These are phyloP conservation scores for Silurus aristotelis DNA, from an alignment of 2,797 vertebrate genomes.

Conservation along the genomic window DNA sequence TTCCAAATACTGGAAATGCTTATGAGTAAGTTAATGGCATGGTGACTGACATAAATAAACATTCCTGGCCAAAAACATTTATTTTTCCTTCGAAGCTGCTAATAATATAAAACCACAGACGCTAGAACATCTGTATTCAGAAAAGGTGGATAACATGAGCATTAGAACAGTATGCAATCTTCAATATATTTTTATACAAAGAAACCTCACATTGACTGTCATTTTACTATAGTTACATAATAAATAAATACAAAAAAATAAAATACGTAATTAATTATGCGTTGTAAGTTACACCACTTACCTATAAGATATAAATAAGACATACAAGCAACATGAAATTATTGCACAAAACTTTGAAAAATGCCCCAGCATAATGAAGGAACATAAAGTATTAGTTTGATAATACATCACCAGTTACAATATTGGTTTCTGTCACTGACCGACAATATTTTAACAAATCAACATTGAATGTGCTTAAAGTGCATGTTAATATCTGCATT, in stretches of 20 bases:
- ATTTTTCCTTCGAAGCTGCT: conserved; percentile 25
- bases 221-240: not conserved
- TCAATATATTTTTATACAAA: conserved; percentile 2
- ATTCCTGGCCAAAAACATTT: conserved; percentile 24
- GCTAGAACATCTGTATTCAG: conserved; percentile 9
- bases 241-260: not conserved
- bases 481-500: conserved; percentile 36
- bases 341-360: conserved; percentile 39
- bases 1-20: too few species aligned
- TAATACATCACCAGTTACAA: not conserved
- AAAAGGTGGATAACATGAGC: not conserved
- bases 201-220: not conserved
- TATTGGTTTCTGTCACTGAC: not conserved
- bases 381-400: not conserved
- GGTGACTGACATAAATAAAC: not conserved
- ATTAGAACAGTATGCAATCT: not conserved
- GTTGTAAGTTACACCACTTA: not conserved
- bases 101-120: conserved; percentile 24
- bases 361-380: not conserved
- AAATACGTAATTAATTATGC: conserved; percentile 2
- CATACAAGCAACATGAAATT: conserved; percentile 7
- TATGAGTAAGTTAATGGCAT: not conserved
- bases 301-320: not conserved
- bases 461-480: conserved; percentile 39
- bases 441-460: conserved; percentile 11